These are phyloP conservation scores for Todiramphus saurophagus DNA, from an alignment of 2,113 vertebrate genomes.

Conservation along the genomic window DNA sequence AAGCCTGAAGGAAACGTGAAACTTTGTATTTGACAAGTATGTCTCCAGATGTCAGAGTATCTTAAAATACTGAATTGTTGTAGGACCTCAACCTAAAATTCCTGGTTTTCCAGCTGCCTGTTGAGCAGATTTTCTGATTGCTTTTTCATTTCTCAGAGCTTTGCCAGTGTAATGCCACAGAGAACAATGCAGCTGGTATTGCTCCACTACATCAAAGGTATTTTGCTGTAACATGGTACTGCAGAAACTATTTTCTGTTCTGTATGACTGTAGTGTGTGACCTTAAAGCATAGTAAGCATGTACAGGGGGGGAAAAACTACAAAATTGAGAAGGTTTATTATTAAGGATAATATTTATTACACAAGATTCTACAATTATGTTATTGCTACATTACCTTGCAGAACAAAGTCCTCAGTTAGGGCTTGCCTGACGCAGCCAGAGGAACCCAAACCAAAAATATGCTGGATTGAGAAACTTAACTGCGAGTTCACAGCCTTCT, in stretches of 20 bases:
- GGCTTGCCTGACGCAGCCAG: not conserved
- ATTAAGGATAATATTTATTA: constrained; percentile 1
- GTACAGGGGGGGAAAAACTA: not conserved
- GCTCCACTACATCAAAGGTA: not conserved
- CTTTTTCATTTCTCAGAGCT: not conserved
- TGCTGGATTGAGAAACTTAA: not conserved
- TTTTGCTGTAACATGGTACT: not conserved
- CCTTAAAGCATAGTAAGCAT: not conserved
- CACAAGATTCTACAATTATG: constrained; percentile 8
- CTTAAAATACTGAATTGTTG: not conserved
- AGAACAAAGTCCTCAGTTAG: not conserved
- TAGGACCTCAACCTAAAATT: not conserved
- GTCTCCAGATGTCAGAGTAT: not conserved
- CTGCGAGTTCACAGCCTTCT: not conserved
- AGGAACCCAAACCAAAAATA: not conserved
- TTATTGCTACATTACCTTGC: not conserved
- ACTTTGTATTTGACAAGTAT: not conserved
- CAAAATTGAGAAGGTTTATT: constrained; percentile 12
- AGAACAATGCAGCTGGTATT: not conserved
- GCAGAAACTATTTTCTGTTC: not conserved
- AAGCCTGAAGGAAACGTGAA: not conserved
- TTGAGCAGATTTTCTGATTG: not conserved
- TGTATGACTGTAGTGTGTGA: not conserved
- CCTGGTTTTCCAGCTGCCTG: fast-evolving
- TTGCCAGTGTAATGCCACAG: fast-evolving